Conservation (phyloP, 2,797 vertebrate species). For the Gymnocypris eckloni region DNA sequence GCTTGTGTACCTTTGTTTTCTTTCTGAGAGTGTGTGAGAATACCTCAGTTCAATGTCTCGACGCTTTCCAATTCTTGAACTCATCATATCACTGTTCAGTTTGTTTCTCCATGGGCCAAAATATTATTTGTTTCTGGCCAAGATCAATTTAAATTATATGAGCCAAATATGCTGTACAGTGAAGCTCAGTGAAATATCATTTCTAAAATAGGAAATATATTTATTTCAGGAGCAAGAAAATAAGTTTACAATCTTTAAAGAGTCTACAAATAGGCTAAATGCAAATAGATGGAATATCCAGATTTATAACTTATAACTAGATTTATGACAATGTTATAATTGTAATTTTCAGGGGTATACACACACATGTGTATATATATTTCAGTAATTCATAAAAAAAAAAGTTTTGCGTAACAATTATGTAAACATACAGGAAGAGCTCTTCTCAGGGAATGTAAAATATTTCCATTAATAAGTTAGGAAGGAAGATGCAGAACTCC, state of each 20-base stretch:
- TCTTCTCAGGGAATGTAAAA: constrained; percentile 39
- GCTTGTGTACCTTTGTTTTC: background rate
- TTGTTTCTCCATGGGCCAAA: background rate
- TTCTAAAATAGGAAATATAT: background rate
- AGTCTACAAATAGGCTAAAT: background rate
- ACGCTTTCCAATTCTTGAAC: background rate
- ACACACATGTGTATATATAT: too few species aligned
- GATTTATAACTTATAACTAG: too few species aligned
- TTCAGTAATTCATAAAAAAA: too few species aligned
- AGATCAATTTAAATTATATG: background rate
- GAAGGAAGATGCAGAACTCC: constrained; percentile 1
- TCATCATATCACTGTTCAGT: background rate
- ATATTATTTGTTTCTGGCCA: background rate
- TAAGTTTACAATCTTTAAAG: background rate
- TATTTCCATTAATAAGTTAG: constrained; percentile 56
- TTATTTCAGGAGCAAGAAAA: background rate
- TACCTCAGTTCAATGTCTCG: background rate
- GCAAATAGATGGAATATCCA: background rate
- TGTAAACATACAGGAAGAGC: constrained; percentile 12
- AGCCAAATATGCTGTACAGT: background rate
- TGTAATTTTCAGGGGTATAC: background rate
- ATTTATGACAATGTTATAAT: background rate
- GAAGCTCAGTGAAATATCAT: background rate
- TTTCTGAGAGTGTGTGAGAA: background rate
- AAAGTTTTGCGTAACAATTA: background rate